Evolutionary conservation across 1,140 invertebrate species (phyloP).

Genomic region (Neodiprion lecontei): DNA sequence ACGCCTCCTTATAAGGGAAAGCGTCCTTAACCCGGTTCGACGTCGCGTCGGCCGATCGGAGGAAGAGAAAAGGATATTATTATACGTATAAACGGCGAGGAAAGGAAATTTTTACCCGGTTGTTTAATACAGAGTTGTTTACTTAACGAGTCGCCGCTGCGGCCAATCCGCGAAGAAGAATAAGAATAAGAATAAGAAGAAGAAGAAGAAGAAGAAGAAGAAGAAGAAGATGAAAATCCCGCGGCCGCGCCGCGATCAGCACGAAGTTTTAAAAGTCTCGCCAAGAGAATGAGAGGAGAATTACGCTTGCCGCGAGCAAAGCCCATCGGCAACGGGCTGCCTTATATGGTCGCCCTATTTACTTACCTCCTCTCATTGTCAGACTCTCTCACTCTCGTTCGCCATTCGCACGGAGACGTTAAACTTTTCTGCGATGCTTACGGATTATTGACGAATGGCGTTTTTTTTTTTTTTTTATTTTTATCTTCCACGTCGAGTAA

Average conservation of each 20-base stretch:
- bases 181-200: not conserved
- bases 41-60: conserved; percentile 12
- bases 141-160: no score
- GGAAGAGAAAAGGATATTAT: conserved; percentile 8
- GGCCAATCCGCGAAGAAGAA: no score
- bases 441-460: not conserved
- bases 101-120: no score
- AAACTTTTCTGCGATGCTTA: not conserved
- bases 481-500: not conserved
- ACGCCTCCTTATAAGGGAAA: conserved; percentile 58
- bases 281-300: no score
- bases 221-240: not conserved
- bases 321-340: not conserved
- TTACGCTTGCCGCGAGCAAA: no score
- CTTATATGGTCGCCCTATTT: conserved; percentile 2
- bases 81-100: no score
- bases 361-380: not conserved
- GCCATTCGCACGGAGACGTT: not conserved
- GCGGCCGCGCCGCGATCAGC: no score
- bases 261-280: no score
- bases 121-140: no score
- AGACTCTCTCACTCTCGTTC: not conserved
- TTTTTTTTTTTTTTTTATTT: not conserved
- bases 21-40: conserved; percentile 59
- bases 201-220: not conserved